Base-by-base conservation (phyloP, 2,113 vertebrate genomes). In the Vulpes vulpes region DNA sequence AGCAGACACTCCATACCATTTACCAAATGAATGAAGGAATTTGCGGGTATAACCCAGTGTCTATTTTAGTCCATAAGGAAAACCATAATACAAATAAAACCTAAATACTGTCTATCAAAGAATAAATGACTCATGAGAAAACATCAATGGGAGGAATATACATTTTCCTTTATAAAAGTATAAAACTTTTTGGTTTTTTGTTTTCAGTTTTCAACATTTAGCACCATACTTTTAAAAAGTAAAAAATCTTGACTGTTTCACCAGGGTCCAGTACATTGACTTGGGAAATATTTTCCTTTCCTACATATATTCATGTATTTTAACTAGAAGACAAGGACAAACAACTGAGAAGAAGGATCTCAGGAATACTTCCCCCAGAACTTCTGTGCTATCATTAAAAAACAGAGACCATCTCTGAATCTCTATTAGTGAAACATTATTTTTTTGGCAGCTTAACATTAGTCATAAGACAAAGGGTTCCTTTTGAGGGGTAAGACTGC, bases 131-230 rank as follows among this genome's bases (percentile, higher is more conserved):
- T 96, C 79, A 89, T 80, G 76, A 90, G 93, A 84, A 95, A 95
- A 90, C 53, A 84, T 57, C 62, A 67, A 76, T 14, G 0, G 22
- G 35, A 96, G 55, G 23, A 43, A 89, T 14, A 62, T 16, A 10
- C 3, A 69, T 93, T 91, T 82, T 95, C 4, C 35, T 91, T 69
- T 92, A 27, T 89, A 87, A 87, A 30, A 49, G 20, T 79, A 67
- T 67, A 57, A 95, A 87, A 55, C 12, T 89, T 64, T 91, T 80
- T 74, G 65, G 62, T 92, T 91, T 97, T 55, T 69, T 84, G 22
- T 85, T 98, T 98, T 94, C 23, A 55, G 3, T 97, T 97, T 94
- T 98, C 89, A 98, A 80, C 89, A 98, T 17, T 87, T 25, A 88
- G 35, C 67, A 35, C 38, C 84, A 69, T n/a, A 71, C 49, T 93